A percentile compares a stretch with the other conserved stretches of the same genome.
Conservation (phyloP, 2,888 invertebrate species). For the Actias luna region DNA sequence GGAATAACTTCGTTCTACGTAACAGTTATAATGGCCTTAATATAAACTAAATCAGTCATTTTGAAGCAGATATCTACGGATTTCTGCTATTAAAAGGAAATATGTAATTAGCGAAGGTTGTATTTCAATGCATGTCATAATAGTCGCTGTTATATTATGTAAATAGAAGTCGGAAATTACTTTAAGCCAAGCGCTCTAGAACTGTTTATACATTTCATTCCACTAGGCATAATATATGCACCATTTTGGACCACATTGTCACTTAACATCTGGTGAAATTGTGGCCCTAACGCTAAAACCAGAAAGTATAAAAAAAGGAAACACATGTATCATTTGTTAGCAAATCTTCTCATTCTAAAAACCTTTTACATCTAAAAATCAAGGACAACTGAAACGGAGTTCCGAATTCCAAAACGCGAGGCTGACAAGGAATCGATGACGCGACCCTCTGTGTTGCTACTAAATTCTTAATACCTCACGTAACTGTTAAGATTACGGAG, state of each 20-base stretch:
- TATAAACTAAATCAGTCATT: no score
- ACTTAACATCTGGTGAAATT: no score
- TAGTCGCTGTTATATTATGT: neutral
- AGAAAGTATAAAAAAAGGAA: no score
- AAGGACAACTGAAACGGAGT: constrained; percentile 6
- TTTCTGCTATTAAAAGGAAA: no score
- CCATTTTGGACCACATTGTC: no score
- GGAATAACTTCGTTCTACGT: no score
- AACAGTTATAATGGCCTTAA: no score
- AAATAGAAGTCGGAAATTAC: neutral
- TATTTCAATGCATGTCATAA: neutral
- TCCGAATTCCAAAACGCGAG: constrained; percentile 11
- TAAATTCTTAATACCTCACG: constrained; percentile 82
- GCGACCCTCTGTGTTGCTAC: constrained; percentile 53
- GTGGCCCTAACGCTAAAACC: no score
- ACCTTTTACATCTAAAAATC: neutral
- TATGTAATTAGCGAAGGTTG: no score
- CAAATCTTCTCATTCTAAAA: no score
- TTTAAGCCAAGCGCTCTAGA: neutral
- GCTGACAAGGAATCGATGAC: constrained; percentile 35
- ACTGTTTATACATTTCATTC: neutral
- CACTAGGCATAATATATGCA: neutral
- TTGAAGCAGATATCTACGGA: no score
- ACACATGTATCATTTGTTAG: no score
- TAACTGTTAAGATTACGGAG: constrained; percentile 73